phyloP scores from a whole-genome alignment of 64 coral and sea anemone genomes.

The Anthopleura sola region DNA sequence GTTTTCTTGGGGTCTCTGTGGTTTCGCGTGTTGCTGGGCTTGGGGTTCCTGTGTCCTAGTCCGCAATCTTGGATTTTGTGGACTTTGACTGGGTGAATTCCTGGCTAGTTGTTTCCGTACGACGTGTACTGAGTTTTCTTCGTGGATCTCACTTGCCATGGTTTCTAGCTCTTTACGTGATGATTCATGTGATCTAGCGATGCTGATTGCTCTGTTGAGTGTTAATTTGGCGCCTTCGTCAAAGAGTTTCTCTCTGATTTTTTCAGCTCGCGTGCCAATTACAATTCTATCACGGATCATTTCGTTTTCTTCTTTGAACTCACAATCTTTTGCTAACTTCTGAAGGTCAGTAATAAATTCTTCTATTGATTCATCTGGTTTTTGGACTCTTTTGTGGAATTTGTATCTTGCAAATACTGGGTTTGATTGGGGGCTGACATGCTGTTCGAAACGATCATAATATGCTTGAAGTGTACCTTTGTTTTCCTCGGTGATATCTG shows the following conservation, averaged over 20 bases:
- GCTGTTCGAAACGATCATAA: no score
- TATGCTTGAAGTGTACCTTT: no score
- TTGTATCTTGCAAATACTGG: no score
- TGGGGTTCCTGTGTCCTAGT: no score
- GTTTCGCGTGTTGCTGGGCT: no score
- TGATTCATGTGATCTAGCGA: constrained; percentile 38
- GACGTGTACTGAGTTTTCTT: no score
- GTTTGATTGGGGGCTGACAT: no score
- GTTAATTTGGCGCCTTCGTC: constrained; percentile 32
- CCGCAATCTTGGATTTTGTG: no score
- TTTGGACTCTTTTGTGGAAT: no score
- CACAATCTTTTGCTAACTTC: constrained; percentile 1
- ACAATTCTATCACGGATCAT: neutral
- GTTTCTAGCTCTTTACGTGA: constrained; percentile 27
- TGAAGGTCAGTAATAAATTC: neutral
- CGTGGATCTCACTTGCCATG: neutral
- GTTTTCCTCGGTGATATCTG: neutral
- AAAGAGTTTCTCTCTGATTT: constrained; percentile 56
- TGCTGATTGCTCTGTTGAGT: constrained; percentile 28
- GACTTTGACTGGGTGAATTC: no score
- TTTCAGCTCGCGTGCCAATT: constrained; percentile 26
- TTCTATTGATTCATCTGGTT: neutral
- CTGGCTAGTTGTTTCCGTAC: no score
- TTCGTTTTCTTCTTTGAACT: neutral
- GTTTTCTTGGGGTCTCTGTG: no score